phyloP scores from a whole-genome alignment of 1,140 invertebrate genomes.

The Sycobia sp. region DNA sequence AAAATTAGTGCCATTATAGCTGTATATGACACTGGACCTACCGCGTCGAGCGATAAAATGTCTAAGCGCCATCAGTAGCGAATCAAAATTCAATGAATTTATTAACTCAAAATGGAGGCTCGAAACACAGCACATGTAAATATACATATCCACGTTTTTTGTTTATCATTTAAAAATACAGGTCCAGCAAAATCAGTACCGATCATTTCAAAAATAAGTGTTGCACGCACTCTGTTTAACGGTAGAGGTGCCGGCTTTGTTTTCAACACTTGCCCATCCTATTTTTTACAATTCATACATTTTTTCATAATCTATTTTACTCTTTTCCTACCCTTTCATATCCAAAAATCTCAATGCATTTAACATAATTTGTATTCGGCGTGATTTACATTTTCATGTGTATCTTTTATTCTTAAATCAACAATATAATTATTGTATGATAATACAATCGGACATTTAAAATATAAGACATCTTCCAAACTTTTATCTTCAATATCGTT shows the following conservation, averaged over 20 bases:
- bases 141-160: conserved; percentile 7
- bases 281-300: conserved; percentile 12
- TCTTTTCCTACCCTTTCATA: conserved; percentile 2
- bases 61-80: not conserved
- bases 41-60: not conserved
- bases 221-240: too few relatives aligned
- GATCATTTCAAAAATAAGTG: too few relatives aligned
- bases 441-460: conserved; percentile 33
- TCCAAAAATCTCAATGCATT: conserved; percentile 29
- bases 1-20: not conserved
- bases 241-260: too few relatives aligned
- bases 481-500: too few relatives aligned
- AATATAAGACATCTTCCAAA: too few relatives aligned
- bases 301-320: conserved; percentile 9
- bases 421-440: conserved; percentile 7
- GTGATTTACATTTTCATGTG: not conserved
- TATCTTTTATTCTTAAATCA: not conserved
- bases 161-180: not conserved
- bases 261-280: not conserved
- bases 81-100: too few relatives aligned
- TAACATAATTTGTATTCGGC: not conserved
- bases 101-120: not conserved
- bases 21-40: not conserved
- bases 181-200: too few relatives aligned
- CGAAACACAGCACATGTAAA: not conserved